Evolutionary conservation across 2,888 invertebrate genomes (phyloP), one percentile per base, ranked within the genome.

Genomic region (Protophormia terraenovae): DNA sequence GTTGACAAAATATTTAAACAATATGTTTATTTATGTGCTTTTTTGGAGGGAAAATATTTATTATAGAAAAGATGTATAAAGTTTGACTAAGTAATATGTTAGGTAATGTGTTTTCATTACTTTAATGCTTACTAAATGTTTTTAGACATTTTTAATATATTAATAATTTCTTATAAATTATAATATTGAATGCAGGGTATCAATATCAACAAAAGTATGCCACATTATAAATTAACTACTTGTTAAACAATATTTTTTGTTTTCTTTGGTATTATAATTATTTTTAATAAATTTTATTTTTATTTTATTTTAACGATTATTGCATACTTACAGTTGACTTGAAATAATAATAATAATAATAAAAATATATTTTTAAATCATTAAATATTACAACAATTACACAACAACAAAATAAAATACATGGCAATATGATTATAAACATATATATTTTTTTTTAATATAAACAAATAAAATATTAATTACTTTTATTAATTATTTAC

Each of bases 271-370:
- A 27, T 69, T n/a, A 73, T 22, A 27, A 53, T 76, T 60, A 77
- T 47, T 73, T 73, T 76, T 69, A 77, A 85, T 85, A 77, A 67
- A 84, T 67, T 62, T 79, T 75, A 75, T 80, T n/a, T 27, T 80
- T 62, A 71, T 53, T 50, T 71, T 32, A 50, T 71, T 84, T 80
- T 85, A 73, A 85, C 77, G 81, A 73, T 82, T 81, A 81, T 81
- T 78, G 66, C 73, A 62, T 53, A 81, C 84, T 85, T 85, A 45
- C 67, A 64, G 45, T 47, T 77, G 67, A 69, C 69, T 78, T 45
- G 32, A 32, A 72, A 73, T 72, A 75, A 50, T 38, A 72, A 50
- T 35, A 73, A 67, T 41, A 67, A 76, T 62, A 75, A 47, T 14
- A 32, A 19, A 19, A 47, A 8, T 12, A 41, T 47, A 19, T 32